Percentiles rank a stretch among this genome's conserved stretches.
phyloP scores from a whole-genome alignment of 2,888 invertebrate species.

The Drosophila imparisetae region DNA sequence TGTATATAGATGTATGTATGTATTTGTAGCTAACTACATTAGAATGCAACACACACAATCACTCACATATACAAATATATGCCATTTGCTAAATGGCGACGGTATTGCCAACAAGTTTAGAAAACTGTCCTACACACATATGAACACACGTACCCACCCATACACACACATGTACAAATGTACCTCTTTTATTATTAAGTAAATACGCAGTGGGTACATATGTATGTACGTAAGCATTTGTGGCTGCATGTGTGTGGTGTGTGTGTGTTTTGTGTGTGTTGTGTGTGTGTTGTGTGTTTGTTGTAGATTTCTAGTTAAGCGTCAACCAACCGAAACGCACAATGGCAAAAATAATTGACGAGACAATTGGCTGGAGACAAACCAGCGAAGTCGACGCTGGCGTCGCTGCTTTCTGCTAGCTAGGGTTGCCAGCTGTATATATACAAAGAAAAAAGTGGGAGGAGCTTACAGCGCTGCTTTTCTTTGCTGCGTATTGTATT shows the following conservation, averaged over 20 bases:
- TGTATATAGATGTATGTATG: background rate
- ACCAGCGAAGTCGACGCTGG: conserved; percentile 51
- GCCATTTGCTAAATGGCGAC: background rate
- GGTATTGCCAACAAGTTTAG: background rate
- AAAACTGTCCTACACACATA: background rate
- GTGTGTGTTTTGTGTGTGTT: background rate
- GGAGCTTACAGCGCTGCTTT: conserved; percentile 58
- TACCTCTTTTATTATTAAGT: conserved; percentile 1
- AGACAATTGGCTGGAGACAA: conserved; percentile 79
- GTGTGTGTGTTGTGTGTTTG: background rate
- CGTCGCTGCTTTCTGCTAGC: conserved; percentile 19
- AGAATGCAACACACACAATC: background rate
- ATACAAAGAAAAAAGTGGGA: conserved; percentile 42
- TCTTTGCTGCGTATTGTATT: conserved; percentile 40
- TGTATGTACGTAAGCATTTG: background rate
- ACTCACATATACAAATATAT: no score
- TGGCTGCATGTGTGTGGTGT: no score
- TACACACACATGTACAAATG: background rate
- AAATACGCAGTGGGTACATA: background rate
- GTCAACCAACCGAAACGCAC: conserved; percentile 68
- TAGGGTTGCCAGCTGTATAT: conserved; percentile 36
- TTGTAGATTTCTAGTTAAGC: conserved; percentile 1
- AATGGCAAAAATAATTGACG: conserved; percentile 66
- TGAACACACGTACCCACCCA: background rate
- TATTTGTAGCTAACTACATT: background rate